phyloP scores from a whole-genome alignment of 2,888 invertebrate species.

The Nomada ruficornis region DNA sequence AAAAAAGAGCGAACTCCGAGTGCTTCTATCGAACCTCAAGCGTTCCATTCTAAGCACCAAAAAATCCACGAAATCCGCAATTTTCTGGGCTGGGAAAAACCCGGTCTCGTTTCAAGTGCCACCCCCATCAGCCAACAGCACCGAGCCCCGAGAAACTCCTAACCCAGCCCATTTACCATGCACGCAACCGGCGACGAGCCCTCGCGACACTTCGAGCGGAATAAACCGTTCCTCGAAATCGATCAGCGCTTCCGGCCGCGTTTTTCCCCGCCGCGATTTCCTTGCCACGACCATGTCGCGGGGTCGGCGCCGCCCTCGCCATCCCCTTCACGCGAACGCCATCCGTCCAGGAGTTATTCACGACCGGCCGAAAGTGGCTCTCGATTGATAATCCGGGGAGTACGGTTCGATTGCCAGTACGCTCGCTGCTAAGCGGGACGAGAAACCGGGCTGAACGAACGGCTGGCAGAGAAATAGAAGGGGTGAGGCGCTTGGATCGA shows the following conservation, averaged over 20 bases:
- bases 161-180: constrained; percentile 13
- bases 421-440: constrained; percentile 42
- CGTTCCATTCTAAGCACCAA: too few species aligned
- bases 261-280: constrained; percentile 43
- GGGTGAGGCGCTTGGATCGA: constrained; percentile 53
- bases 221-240: constrained; percentile 53
- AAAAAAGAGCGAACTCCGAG: too few species aligned
- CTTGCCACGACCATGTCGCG: constrained; percentile 27
- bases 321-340: constrained; percentile 31
- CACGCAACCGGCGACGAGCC: constrained; percentile 19
- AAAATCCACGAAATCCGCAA: too few species aligned
- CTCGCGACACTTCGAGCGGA: constrained; percentile 51
- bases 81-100: too few species aligned
- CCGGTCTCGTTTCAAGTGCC: neutral
- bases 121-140: neutral
- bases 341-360: constrained; percentile 64
- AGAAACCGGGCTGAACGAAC: constrained; percentile 36
- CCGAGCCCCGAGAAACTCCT: neutral
- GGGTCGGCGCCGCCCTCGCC: neutral
- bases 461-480: constrained; percentile 22
- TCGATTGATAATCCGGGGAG: constrained; percentile 73
- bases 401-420: constrained; percentile 65
- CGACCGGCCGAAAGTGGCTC: constrained; percentile 69
- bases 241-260: constrained; percentile 51
- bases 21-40: too few species aligned